These are phyloP conservation scores for Vanessa cardui DNA, from an alignment of 2,888 invertebrate species.

Conservation along the genomic window DNA sequence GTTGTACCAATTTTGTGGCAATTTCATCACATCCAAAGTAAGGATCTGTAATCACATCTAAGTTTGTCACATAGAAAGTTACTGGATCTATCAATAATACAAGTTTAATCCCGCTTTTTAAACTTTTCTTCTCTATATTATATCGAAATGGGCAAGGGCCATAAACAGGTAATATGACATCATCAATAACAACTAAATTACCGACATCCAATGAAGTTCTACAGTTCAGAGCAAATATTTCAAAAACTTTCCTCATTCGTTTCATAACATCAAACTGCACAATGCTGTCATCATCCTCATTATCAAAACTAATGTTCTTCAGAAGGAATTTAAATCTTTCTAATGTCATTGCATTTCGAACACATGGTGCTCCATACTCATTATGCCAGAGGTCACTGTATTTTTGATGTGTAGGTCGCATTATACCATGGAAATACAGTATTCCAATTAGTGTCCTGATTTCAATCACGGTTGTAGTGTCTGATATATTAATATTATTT, in stretches of 20 bases:
- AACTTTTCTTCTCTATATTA: slow-evolving; percentile 64
- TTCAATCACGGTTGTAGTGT: slow-evolving; percentile 59
- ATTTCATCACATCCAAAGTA: slow-evolving; percentile 63
- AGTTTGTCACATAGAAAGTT: slow-evolving; percentile 71
- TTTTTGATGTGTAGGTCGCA: slow-evolving; percentile 69
- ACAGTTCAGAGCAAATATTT: slow-evolving; percentile 75
- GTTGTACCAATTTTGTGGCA: slow-evolving; percentile 63
- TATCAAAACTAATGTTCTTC: slow-evolving; percentile 66
- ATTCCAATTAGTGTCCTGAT: slow-evolving; percentile 72
- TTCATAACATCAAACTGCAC: slow-evolving; percentile 67
- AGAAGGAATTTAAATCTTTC: slow-evolving; percentile 69
- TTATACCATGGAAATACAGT: slow-evolving; percentile 71
- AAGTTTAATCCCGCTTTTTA: slow-evolving; percentile 70
- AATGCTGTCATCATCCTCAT: slow-evolving; percentile 53
- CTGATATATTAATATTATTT: slow-evolving; percentile 46
- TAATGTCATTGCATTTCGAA: slow-evolving; percentile 64
- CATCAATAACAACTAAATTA: slow-evolving; percentile 67
- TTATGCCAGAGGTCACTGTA: slow-evolving; percentile 68
- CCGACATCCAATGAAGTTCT: slow-evolving; percentile 63
- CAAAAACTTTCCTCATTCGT: slow-evolving; percentile 71
- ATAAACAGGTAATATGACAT: slow-evolving; percentile 69
- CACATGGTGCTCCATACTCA: slow-evolving; percentile 60
- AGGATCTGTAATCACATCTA: slow-evolving; percentile 71
- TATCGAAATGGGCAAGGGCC: slow-evolving; percentile 76
- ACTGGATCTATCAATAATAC: slow-evolving; percentile 67